Percentiles rank a stretch among this genome's conserved stretches.
These are phyloP conservation scores for Rhamphomyia laevipes DNA, from an alignment of 2,888 invertebrate genomes.

Conservation along the genomic window DNA sequence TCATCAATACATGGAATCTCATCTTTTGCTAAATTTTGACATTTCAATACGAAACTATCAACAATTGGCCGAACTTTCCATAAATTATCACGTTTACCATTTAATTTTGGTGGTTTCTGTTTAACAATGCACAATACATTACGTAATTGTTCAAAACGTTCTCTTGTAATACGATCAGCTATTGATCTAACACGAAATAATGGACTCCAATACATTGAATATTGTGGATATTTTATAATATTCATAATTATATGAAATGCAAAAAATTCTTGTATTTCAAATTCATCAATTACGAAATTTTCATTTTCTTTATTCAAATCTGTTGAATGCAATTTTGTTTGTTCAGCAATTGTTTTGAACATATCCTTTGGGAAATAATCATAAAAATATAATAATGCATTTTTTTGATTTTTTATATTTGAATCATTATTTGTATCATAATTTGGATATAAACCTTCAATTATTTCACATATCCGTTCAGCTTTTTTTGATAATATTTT, in stretches of 20 bases:
- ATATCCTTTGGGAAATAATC: not conserved
- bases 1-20: not conserved
- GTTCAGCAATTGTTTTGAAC: not conserved
- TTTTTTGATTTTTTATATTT: not conserved
- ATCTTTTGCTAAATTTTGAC: not conserved
- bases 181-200: not conserved
- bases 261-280: not conserved
- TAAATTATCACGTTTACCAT: not conserved
- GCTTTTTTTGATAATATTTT: constrained; percentile 1
- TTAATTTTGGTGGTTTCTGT: not conserved
- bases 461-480: not conserved
- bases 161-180: not conserved
- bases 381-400: not conserved
- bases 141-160: not conserved
- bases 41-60: not conserved
- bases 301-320: not conserved
- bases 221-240: not conserved
- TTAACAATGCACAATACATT: not conserved
- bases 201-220: constrained; percentile 1
- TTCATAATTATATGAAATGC: not conserved
- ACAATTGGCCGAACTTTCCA: not conserved
- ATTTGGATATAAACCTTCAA: not conserved
- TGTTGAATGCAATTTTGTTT: not conserved
- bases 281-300: not conserved
- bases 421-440: not conserved